Conservation (phyloP, 2,888 invertebrate genomes). For the Agrochola lota region DNA sequence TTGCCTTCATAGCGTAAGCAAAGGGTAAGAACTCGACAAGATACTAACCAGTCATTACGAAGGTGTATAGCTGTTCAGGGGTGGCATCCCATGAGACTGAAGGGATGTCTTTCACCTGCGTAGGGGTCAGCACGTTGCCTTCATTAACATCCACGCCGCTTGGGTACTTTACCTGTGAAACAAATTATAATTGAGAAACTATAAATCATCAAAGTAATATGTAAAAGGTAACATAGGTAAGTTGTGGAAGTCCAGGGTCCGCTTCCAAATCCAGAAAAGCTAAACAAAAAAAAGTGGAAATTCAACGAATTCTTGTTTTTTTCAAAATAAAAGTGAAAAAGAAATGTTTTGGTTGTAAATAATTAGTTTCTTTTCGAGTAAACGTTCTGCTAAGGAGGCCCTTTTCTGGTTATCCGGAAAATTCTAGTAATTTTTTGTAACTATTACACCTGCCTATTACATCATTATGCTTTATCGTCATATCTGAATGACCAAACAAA, state of each 20-base stretch:
- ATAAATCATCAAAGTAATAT: not conserved
- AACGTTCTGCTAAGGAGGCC: too few species aligned
- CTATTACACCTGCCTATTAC: not conserved
- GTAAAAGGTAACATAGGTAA: not conserved
- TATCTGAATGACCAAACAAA: not conserved
- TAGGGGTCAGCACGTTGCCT: slow-evolving; percentile 94
- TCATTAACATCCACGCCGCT: slow-evolving; percentile 89
- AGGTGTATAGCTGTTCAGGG: slow-evolving; percentile 91
- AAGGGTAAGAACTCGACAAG: not conserved
- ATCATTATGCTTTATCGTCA: not conserved
- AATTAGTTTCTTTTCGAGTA: not conserved
- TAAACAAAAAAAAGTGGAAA: not conserved
- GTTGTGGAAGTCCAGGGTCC: not conserved
- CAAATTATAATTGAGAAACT: not conserved
- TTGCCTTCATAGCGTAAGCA: slow-evolving; percentile 90
- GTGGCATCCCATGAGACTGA: slow-evolving; percentile 92
- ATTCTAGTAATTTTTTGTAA: not conserved
- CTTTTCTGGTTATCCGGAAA: not conserved
- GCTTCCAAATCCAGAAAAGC: not conserved
- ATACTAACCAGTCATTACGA: slow-evolving; percentile 94
- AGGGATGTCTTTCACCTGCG: slow-evolving; percentile 94
- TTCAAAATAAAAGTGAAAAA: not conserved
- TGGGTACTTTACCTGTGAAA: slow-evolving; percentile 87
- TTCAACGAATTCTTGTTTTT: not conserved
- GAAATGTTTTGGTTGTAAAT: not conserved